Base-by-base conservation (phyloP, 2,888 invertebrate species). In the Himalopsyche anomala region DNA sequence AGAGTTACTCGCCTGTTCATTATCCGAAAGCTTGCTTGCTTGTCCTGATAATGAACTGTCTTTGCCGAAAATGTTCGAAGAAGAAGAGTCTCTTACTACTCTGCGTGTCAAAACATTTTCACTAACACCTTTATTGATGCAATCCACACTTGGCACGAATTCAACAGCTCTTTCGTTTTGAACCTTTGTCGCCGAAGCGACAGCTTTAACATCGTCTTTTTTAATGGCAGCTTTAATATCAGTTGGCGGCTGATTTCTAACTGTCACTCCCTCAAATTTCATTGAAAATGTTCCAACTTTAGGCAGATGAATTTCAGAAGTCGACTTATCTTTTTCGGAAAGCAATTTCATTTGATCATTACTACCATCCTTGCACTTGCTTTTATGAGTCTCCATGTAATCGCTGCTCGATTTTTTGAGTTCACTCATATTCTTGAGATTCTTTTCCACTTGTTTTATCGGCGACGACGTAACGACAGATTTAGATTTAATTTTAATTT, bases 261-360 rank as follows among this genome's bases (percentile, higher is more conserved):
- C 74, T 0, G 86, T 84, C 11, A 86, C 62, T 28, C 86, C 86
- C 82, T 86, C 86, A 55, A 86, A 86, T 38, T 86, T 86, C 54
- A 86, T 80, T 5, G 86, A 74, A 81, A 83, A 86, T 38, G 82
- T 54, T 62, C 82, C 82, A 19, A 38, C 38, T 54, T 82, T 82
- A 4, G 82, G 82, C 38, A 54, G 36, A 55, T 55, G 51, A 54
- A 74, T 82, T 28, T 40, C 54, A 9, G 54, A 45, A 51, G 6
- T 11, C 19, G 55, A 36, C 17, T 82, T 81, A 81, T 81, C 55
- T 12, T 38, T 51, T 82, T 82, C 36, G 51, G 40, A 69, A 28
- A 8, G 11, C 8, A 36, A 11, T 74, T 74, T 36, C 8, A 36
- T 74, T 74, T 74, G 74, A 74, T 74, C 19, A 11, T 11, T 74